These are phyloP conservation scores for Battus philenor DNA, from an alignment of 1,140 invertebrate genomes.

Conservation along the genomic window DNA sequence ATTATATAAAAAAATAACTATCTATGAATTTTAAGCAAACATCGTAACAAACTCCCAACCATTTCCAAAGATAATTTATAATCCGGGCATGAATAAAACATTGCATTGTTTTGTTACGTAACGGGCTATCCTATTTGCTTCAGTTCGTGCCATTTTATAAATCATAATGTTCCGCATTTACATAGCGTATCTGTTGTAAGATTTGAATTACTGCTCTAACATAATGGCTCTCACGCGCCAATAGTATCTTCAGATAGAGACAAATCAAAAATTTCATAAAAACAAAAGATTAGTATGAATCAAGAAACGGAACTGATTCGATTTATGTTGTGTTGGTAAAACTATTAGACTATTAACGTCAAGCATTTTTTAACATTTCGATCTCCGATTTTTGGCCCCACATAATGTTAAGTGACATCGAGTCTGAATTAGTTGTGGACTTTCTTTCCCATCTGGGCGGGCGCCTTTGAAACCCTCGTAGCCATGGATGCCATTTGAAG, in stretches of 20 bases:
- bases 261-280: neutral
- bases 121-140: slow-evolving; percentile 20
- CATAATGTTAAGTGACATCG: neutral
- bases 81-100: slow-evolving; percentile 31
- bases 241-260: slow-evolving; percentile 4
- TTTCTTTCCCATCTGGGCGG: no score
- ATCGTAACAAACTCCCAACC: neutral
- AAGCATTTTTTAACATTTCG: neutral
- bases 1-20: no score
- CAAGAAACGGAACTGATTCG: neutral
- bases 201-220: slow-evolving; percentile 18
- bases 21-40: no score
- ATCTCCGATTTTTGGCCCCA: no score
- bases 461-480: no score
- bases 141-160: slow-evolving; percentile 23
- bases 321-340: neutral
- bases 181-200: slow-evolving; percentile 19
- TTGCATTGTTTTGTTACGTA: slow-evolving; percentile 24
- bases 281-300: neutral
- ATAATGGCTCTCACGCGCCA: slow-evolving; percentile 5
- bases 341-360: neutral
- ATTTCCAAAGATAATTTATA: slow-evolving; percentile 11
- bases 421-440: no score
- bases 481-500: no score
- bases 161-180: slow-evolving; percentile 21